phyloP scores from a whole-genome alignment of 2,888 invertebrate species.

The Norana najaformis region DNA sequence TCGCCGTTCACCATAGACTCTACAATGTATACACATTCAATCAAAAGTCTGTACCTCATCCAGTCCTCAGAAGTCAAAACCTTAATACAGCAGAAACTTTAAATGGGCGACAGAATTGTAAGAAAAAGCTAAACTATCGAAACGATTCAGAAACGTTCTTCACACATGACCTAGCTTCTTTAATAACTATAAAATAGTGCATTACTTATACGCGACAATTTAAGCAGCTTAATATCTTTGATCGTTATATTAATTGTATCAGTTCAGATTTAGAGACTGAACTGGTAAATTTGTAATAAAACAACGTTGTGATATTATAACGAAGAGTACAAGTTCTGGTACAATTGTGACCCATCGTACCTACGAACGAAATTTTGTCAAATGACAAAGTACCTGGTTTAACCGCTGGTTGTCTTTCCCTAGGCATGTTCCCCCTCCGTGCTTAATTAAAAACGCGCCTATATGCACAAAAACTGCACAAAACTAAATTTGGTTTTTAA shows the following conservation, averaged over 20 bases:
- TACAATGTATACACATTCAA: conserved; percentile 3
- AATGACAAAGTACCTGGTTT: conserved; percentile 23
- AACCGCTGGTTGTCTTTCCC: conserved; percentile 28
- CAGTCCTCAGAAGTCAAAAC: not conserved
- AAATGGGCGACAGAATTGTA: not conserved
- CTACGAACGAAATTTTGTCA: too few relatives aligned
- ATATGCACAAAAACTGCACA: not conserved
- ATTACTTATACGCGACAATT: not conserved
- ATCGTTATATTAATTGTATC: too few relatives aligned
- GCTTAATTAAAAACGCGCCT: not conserved
- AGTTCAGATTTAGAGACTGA: too few relatives aligned
- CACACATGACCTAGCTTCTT: too few relatives aligned
- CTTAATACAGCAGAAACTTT: not conserved
- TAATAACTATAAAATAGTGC: not conserved
- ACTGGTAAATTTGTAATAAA: too few relatives aligned
- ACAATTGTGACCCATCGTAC: too few relatives aligned
- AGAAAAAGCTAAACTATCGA: not conserved
- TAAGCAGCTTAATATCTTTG: too few relatives aligned
- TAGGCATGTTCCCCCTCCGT: conserved; percentile 8
- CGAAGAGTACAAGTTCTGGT: too few relatives aligned
- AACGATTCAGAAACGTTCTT: not conserved
- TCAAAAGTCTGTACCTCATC: not conserved
- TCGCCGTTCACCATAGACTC: conserved; percentile 35
- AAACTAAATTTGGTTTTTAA: conserved; percentile 5
- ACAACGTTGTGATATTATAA: too few relatives aligned